Conservation (phyloP, 2,113 vertebrate species). For the Ibidorhyncha struthersii region DNA sequence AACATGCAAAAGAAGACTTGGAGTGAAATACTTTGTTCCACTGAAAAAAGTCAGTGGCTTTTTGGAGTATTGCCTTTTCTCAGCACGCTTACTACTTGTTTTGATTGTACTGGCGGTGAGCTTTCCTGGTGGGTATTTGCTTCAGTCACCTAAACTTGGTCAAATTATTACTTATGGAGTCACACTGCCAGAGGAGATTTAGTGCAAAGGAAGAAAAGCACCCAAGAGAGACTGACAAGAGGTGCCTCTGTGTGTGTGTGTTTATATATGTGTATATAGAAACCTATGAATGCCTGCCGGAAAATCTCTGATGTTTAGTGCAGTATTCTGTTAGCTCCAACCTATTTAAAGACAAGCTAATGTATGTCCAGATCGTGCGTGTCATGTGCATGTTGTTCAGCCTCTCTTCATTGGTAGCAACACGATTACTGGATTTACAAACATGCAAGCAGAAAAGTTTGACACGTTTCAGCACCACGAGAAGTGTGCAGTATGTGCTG, state of each 20-base stretch:
- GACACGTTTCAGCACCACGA: background rate
- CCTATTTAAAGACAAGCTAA: background rate
- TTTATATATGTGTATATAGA: background rate
- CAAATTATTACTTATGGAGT: background rate
- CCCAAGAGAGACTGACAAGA: background rate
- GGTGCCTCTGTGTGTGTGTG: fast-evolving
- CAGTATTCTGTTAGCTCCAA: background rate
- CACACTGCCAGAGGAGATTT: background rate
- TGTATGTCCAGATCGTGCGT: background rate
- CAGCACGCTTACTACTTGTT: background rate
- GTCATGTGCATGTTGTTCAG: background rate
- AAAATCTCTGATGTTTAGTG: background rate
- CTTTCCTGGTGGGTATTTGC: background rate
- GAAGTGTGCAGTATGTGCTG: background rate
- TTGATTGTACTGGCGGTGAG: background rate
- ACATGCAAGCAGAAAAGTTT: background rate
- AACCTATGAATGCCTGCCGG: background rate
- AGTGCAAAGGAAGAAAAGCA: background rate
- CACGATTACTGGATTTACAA: background rate
- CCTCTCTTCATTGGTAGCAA: background rate
- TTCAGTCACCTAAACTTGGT: background rate
- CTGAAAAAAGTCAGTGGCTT: background rate
- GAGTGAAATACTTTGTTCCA: background rate
- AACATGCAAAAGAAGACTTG: background rate
- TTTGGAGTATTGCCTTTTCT: background rate